These are phyloP conservation scores for Zosterops lateralis DNA, from an alignment of 2,113 vertebrate genomes.

Conservation along the genomic window DNA sequence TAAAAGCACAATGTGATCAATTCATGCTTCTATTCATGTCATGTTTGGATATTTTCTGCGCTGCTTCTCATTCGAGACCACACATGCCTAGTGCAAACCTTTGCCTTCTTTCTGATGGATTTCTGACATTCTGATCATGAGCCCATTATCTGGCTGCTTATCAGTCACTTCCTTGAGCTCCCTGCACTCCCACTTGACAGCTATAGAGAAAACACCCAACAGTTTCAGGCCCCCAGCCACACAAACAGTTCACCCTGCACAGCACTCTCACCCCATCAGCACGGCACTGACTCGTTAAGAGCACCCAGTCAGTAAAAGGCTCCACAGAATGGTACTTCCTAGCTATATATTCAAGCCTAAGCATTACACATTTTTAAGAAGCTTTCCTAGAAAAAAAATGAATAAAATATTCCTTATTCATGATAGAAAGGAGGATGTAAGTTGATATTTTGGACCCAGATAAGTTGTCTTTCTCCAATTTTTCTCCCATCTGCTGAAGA, in stretches of 20 bases:
- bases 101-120: neutral
- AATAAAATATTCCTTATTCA: neutral
- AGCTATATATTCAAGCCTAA: neutral
- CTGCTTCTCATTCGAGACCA: neutral
- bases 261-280: neutral
- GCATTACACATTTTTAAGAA: neutral
- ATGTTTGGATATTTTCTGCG: fast-evolving
- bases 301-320: neutral
- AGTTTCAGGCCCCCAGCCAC: neutral
- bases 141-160: neutral
- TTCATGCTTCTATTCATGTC: neutral
- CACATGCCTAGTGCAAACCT: neutral
- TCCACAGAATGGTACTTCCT: neutral
- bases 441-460: neutral
- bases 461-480: neutral
- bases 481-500: neutral
- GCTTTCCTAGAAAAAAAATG: neutral
- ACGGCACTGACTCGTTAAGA: neutral
- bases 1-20: neutral
- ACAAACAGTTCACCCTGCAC: neutral
- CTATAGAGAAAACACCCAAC: neutral
- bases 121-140: neutral
- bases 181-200: neutral
- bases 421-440: neutral
- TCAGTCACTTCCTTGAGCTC: neutral